phyloP scores from a whole-genome alignment of 2,888 invertebrate genomes.

The Athripsodes cinereus region DNA sequence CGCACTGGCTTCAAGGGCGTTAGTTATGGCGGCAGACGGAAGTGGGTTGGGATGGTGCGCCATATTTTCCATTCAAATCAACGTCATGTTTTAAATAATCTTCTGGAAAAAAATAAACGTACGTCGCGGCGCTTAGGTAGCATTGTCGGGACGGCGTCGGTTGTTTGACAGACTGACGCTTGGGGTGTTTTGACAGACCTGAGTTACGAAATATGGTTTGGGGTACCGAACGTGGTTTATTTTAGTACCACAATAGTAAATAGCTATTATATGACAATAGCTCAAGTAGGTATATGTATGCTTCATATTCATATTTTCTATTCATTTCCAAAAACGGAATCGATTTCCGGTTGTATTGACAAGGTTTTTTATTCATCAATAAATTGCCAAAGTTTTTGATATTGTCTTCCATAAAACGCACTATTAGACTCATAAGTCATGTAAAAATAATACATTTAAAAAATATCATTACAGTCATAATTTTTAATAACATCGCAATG shows the following conservation, averaged over 20 bases:
- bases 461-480: too few species aligned
- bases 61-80: conserved; percentile 21
- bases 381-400: too few species aligned
- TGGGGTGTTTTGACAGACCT: background rate
- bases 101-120: conserved; percentile 21
- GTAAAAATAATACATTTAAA: too few species aligned
- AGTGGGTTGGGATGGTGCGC: conserved; percentile 11
- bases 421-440: too few species aligned
- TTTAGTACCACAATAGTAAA: background rate
- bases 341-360: too few species aligned
- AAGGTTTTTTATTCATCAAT: too few species aligned
- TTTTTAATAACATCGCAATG: too few species aligned
- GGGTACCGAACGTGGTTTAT: background rate
- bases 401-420: too few species aligned
- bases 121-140: conserved; percentile 14
- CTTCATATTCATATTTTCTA: too few species aligned
- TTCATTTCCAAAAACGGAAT: too few species aligned
- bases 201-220: background rate
- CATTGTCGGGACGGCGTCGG: conserved; percentile 13
- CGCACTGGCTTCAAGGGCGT: background rate
- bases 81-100: conserved; percentile 26
- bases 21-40: conserved; percentile 14
- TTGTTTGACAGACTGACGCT: conserved; percentile 17
- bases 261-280: too few species aligned
- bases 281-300: too few species aligned